A percentile compares a stretch with the other conserved stretches of the same genome.
phyloP scores from a whole-genome alignment of 2,888 invertebrate species.

The Bembecia ichneumoniformis region DNA sequence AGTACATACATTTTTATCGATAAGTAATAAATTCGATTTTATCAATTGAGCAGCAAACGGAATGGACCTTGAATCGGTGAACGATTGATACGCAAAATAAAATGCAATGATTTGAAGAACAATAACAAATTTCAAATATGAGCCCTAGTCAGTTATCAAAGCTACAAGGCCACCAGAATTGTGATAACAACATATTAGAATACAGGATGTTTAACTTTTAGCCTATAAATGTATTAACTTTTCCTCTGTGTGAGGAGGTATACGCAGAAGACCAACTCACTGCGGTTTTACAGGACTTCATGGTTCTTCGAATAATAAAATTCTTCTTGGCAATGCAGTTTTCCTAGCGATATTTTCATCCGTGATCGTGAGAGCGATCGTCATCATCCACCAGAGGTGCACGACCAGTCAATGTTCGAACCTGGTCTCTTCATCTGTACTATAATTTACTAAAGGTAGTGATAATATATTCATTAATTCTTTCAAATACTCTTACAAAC shows the following conservation, averaged over 20 bases:
- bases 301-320: too few relatives aligned
- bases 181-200: conserved; percentile 54
- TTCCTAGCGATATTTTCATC: too few relatives aligned
- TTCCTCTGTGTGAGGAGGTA: background rate
- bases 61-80: background rate
- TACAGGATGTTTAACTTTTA: conserved; percentile 34
- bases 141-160: conserved; percentile 37
- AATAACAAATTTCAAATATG: conserved; percentile 11
- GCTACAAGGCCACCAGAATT: conserved; percentile 53
- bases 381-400: too few relatives aligned
- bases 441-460: too few relatives aligned
- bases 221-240: conserved; percentile 9
- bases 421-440: too few relatives aligned
- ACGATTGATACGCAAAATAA: conserved; percentile 1
- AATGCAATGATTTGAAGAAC: conserved; percentile 8
- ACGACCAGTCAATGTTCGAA: too few relatives aligned
- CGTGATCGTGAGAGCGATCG: too few relatives aligned
- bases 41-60: background rate
- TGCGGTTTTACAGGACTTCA: too few relatives aligned
- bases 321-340: too few relatives aligned
- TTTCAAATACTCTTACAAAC: too few relatives aligned
- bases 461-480: too few relatives aligned
- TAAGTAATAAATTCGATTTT: background rate
- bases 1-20: background rate
- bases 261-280: too few relatives aligned